These are phyloP conservation scores for Drosophila lacertosa DNA, from an alignment of 1,140 invertebrate species.

Conservation along the genomic window DNA sequence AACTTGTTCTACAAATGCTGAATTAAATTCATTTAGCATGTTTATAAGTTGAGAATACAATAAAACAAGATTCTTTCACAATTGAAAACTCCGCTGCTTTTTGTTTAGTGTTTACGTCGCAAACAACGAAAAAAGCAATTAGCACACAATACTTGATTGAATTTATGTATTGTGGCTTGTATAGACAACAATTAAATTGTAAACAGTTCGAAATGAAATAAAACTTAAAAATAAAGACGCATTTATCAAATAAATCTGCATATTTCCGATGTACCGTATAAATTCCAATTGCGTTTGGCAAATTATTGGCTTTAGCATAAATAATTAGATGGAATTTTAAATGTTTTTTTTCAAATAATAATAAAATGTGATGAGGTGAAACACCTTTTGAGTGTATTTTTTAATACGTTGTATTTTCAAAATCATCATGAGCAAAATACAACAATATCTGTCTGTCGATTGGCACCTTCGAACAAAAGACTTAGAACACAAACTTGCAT, in stretches of 20 bases:
- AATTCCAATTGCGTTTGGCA: slow-evolving; percentile 5
- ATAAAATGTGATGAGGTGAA: slow-evolving; percentile 12
- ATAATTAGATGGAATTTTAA: slow-evolving; percentile 18
- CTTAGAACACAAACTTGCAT: slow-evolving; percentile 19
- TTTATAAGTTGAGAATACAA: slow-evolving; percentile 34
- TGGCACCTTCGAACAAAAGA: neutral
- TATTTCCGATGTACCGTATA: slow-evolving; percentile 11
- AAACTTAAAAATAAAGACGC: slow-evolving; percentile 13
- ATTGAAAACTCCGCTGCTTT: slow-evolving; percentile 5
- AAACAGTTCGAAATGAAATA: neutral
- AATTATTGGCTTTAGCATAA: slow-evolving; percentile 22
- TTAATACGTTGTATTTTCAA: slow-evolving; percentile 6
- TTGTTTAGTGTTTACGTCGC: slow-evolving; percentile 36
- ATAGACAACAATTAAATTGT: neutral
- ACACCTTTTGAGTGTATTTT: slow-evolving; percentile 1
- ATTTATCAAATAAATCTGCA: neutral
- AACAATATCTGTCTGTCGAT: neutral
- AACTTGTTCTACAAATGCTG: slow-evolving; percentile 53
- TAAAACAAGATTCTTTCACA: slow-evolving; percentile 38
- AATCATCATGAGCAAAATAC: slow-evolving; percentile 9
- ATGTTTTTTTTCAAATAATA: slow-evolving; percentile 3
- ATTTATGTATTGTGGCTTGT: slow-evolving; percentile 12
- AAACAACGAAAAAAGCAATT: slow-evolving; percentile 40
- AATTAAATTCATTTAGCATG: slow-evolving; percentile 32
- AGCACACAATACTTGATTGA: slow-evolving; percentile 33